Evolutionary conservation across 2,797 vertebrate genomes (phyloP).

Genomic region (Synanceia verrucosa): DNA sequence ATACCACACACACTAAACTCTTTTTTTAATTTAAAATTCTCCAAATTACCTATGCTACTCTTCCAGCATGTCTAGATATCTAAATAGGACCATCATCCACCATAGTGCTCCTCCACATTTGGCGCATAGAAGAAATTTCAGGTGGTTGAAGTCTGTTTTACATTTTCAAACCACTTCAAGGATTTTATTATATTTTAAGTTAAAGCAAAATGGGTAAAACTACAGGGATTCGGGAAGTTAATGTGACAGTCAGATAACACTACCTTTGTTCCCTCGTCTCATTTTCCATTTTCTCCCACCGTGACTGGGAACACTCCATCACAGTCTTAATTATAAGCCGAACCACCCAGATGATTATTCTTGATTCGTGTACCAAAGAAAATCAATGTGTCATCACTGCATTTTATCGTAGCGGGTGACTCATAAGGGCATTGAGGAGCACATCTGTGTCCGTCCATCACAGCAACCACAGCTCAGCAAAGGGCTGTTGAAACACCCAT

Average conservation of each 20-base stretch:
- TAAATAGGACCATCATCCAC: no score
- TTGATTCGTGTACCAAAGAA: conserved; percentile 40
- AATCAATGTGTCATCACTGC: conserved; percentile 48
- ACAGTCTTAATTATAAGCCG: conserved; percentile 46
- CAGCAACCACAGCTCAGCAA: conserved; percentile 23
- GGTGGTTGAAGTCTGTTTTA: background rate
- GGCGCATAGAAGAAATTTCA: no score
- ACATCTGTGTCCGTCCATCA: conserved; percentile 31
- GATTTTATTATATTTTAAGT: background rate
- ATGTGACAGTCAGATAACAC: background rate
- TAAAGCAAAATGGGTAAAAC: background rate
- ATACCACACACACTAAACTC: no score
- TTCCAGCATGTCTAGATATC: no score
- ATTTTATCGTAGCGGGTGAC: conserved; percentile 39
- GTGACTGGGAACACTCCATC: conserved; percentile 30
- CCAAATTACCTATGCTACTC: no score
- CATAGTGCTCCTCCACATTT: no score
- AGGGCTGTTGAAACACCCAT: conserved; percentile 39
- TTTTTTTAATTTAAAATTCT: no score
- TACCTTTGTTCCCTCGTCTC: conserved; percentile 7
- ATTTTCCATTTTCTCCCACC: conserved; percentile 22
- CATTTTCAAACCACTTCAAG: background rate
- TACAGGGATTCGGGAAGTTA: background rate
- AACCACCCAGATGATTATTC: conserved; percentile 33
- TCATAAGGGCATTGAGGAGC: conserved; percentile 34